Base-by-base conservation (phyloP, 1,140 invertebrate species). In the Microplitis demolitor region DNA sequence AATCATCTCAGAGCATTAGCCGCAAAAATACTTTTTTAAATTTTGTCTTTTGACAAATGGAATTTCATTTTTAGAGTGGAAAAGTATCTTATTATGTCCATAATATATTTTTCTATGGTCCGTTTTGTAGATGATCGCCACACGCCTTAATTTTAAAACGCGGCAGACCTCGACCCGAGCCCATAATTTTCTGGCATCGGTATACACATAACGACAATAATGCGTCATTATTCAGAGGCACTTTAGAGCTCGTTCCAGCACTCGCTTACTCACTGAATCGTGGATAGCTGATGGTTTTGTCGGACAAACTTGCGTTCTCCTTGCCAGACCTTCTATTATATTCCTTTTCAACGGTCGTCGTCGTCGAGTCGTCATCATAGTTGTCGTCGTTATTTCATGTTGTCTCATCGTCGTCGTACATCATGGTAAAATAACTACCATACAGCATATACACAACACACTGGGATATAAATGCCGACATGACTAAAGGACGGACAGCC, bases 181-280 rank as follows among this genome's bases (percentile, higher is more conserved):
- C 63, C 34, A 45, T 72, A 72, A 72, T 72, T 72, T 66, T 34
- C 51, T 72, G 70, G 51, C 53, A 66, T 66, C 62, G 5, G 39
- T 45, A 45, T 45, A 45, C 6, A 45, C 39, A 45, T 11, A 45
- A 45, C 63, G 50, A 37, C 56, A 39, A 72, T 63, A 72, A 67
- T 72, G 54, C 54, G 39, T 61, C 64, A 58, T 45, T 45, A 45
- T 62, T 67, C 34, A 67, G 54, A 34, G 64, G 14, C 53, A 72
- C 39, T 67, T 50, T 66, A 31, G 24, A 24, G 35, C 51, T 53
- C 50, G 35, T 45, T 60, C 24, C 24, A 24, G 24, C 24, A 24
- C 24, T 24, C 24, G 51, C 56, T 58, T 8, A n/a, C 3, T 61
- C 58, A 31, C 31, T 61, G 16, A 61, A 35, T 39, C 62, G 35